These are phyloP conservation scores for Caenorhabditis elegans DNA, from an alignment of 1,140 invertebrate species.

Conservation along the genomic window DNA sequence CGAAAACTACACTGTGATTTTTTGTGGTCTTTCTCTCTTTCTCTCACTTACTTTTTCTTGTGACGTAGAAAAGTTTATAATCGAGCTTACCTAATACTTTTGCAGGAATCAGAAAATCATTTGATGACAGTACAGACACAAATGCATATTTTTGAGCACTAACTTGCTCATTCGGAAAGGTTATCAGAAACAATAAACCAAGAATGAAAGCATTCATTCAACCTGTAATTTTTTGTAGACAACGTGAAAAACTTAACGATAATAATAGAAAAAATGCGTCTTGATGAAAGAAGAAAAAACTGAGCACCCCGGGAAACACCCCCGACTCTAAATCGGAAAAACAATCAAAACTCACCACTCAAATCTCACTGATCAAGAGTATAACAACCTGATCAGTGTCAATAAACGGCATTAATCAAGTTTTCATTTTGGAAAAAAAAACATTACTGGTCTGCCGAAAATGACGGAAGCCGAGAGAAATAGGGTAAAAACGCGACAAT, in stretches of 20 bases:
- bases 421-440: too few species aligned
- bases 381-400: neutral
- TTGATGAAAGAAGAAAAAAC: too few species aligned
- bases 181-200: neutral
- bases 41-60: too few species aligned
- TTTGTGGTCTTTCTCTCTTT: neutral
- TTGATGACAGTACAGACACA: constrained; percentile 52
- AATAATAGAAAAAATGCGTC: neutral
- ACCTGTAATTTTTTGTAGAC: neutral
- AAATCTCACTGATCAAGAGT: neutral
- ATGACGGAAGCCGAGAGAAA: neutral
- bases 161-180: neutral
- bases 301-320: too few species aligned
- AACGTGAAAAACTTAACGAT: neutral
- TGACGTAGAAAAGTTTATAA: neutral
- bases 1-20: neutral
- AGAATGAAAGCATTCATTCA: neutral
- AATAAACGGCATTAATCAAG: neutral
- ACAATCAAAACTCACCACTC: neutral
- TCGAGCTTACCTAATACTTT: constrained; percentile 47
- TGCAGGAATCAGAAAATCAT: constrained; percentile 49
- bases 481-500: neutral
- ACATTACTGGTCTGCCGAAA: too few species aligned
- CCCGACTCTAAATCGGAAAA: neutral
- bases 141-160: constrained; percentile 39